Evolutionary conservation across 2,888 invertebrate species (phyloP).

Genomic region (Noctuana brunneofusca): DNA sequence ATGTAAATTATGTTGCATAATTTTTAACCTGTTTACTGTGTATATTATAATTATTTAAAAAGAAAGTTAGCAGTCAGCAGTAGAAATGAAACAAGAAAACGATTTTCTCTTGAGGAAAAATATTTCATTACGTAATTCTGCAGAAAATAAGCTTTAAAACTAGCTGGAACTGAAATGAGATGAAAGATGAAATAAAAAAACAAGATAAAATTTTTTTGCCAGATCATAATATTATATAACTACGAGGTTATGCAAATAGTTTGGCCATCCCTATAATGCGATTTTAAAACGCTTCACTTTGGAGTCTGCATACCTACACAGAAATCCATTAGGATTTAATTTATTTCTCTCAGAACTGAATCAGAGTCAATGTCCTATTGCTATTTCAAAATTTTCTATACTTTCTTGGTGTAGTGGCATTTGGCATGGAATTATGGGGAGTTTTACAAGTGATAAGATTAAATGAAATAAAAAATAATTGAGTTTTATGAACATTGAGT

Average conservation of each 20-base stretch:
- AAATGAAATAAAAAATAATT: too few species aligned
- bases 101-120: conserved; percentile 18
- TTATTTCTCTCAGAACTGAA: conserved; percentile 21
- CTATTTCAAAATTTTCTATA: conserved; percentile 15
- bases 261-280: conserved; percentile 9
- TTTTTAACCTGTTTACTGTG: conserved; percentile 13
- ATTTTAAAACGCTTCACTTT: conserved; percentile 26
- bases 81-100: conserved; percentile 19
- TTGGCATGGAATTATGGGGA: too few species aligned
- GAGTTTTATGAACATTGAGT: too few species aligned
- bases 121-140: conserved; percentile 10
- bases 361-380: conserved; percentile 19
- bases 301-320: conserved; percentile 15
- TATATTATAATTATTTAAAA: conserved; percentile 28
- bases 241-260: conserved; percentile 9
- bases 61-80: conserved; percentile 21
- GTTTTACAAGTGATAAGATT: too few species aligned
- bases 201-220: background rate
- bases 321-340: conserved; percentile 31
- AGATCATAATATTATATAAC: background rate
- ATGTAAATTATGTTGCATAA: conserved; percentile 30
- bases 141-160: background rate
- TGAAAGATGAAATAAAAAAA: background rate
- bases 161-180: background rate
- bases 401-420: conserved; percentile 1